These are phyloP conservation scores for Pangasius djambal DNA, from an alignment of 2,797 vertebrate species.

Conservation along the genomic window DNA sequence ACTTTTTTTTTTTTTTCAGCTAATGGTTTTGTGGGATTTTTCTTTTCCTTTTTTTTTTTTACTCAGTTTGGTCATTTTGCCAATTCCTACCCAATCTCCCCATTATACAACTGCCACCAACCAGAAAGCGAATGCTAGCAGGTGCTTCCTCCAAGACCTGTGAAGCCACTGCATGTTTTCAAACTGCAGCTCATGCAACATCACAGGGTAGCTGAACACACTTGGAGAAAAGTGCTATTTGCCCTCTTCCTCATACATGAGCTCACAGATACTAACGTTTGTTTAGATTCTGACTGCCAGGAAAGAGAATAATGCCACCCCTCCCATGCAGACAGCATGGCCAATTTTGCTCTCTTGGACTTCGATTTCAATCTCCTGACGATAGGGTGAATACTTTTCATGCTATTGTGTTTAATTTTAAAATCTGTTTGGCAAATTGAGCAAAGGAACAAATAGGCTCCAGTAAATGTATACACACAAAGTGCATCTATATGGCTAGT, in stretches of 20 bases:
- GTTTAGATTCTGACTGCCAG: slow-evolving; percentile 1
- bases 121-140: background rate
- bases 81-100: background rate
- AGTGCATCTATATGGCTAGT: no score
- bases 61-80: background rate
- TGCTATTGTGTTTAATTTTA: background rate
- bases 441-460: background rate
- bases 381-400: background rate
- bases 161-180: background rate
- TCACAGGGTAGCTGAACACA: background rate
- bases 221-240: background rate
- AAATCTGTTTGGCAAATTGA: background rate
- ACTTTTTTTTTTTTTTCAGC: no score
- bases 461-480: background rate
- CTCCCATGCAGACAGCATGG: background rate
- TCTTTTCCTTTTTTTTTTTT: background rate
- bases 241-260: background rate
- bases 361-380: background rate
- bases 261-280: background rate
- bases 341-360: background rate
- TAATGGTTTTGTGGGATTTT: background rate
- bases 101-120: background rate
- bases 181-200: background rate
- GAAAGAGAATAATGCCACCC: background rate
- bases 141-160: background rate